Evolutionary conservation across 2,113 vertebrate species (phyloP).

Genomic region (Hippopotamus amphibius): DNA sequence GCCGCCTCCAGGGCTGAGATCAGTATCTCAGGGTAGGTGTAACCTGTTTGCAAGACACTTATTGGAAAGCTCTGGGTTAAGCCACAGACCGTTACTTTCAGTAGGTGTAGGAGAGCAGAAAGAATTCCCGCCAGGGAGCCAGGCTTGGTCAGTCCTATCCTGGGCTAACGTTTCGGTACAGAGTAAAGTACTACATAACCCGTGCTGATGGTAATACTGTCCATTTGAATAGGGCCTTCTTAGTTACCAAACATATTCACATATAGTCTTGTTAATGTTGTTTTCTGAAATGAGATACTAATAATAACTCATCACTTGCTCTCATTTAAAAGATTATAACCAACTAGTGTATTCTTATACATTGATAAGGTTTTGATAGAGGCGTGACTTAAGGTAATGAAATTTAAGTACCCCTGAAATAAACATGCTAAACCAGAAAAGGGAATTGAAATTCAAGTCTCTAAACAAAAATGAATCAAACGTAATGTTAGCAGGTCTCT

Average conservation of each 20-base stretch:
- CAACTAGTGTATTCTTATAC: background rate
- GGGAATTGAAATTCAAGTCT: background rate
- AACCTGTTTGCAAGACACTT: background rate
- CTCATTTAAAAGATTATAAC: background rate
- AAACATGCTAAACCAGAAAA: background rate
- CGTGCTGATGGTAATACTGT: background rate
- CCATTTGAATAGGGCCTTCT: background rate
- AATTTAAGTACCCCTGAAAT: background rate
- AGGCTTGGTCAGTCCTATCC: background rate
- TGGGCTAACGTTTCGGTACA: background rate
- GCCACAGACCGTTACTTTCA: background rate
- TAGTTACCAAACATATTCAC: background rate
- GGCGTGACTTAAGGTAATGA: background rate
- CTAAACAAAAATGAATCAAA: background rate
- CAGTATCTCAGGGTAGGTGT: background rate
- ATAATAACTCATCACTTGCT: background rate
- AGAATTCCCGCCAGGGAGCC: background rate
- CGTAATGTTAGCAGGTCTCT: background rate
- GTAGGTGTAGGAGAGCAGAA: background rate
- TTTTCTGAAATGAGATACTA: background rate
- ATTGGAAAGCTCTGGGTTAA: background rate
- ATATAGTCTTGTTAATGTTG: background rate
- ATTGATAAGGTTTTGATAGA: background rate
- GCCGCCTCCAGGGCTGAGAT: background rate
- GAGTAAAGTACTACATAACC: background rate